Conservation (phyloP, 2,113 vertebrate genomes). For the Zosterops hypoxanthus region DNA sequence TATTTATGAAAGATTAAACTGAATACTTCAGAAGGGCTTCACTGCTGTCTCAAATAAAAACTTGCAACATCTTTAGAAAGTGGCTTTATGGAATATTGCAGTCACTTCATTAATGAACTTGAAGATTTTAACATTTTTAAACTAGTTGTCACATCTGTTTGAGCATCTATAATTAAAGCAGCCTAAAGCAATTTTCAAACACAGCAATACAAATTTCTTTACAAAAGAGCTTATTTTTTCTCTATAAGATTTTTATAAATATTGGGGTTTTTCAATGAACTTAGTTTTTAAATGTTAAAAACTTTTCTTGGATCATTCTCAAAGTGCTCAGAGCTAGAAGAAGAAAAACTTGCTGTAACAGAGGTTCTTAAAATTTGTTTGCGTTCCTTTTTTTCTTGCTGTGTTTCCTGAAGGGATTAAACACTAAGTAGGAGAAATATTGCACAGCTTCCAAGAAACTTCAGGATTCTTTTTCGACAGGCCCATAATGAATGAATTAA, state of each 20-base stretch:
- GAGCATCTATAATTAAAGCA: not conserved
- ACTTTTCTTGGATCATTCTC: not conserved
- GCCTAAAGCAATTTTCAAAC: not conserved
- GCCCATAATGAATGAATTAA: not conserved
- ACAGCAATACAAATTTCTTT: not conserved
- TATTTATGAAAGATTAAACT: not conserved
- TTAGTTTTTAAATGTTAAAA: not conserved
- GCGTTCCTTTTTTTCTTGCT: slow-evolving; percentile 19
- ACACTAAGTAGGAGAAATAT: slow-evolving; percentile 19
- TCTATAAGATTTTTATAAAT: not conserved
- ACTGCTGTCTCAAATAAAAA: not conserved
- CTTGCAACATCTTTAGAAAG: not conserved
- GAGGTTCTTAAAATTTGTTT: slow-evolving; percentile 37
- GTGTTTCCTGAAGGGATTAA: slow-evolving; percentile 40
- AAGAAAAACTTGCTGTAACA: not conserved
- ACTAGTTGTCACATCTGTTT: not conserved
- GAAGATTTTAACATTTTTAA: not conserved
- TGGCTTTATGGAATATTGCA: not conserved
- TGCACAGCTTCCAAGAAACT: not conserved
- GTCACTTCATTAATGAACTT: not conserved
- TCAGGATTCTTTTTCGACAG: not conserved
- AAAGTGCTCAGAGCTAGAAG: not conserved
- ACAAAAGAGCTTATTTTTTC: not conserved
- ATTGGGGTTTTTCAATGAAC: not conserved
- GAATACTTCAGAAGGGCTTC: not conserved